A percentile compares a stretch with the other conserved stretches of the same genome.
Conservation (phyloP, 2,888 invertebrate genomes). For the Ormyrus nitidulus region DNA sequence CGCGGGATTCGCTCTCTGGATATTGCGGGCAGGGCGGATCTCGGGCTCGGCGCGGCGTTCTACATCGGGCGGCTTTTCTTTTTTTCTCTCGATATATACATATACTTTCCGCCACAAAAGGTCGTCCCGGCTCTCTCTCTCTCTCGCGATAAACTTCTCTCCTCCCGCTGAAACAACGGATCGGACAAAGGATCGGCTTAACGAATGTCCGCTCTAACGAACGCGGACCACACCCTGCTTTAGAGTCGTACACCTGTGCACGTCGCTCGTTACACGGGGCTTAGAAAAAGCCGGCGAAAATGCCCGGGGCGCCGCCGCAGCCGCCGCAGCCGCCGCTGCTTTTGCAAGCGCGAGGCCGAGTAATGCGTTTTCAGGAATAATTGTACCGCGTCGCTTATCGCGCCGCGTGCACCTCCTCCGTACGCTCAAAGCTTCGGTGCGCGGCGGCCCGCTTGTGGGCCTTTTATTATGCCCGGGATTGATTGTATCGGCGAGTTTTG, state of each 20-base stretch:
- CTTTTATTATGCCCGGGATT: no score
- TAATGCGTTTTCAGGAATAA: constrained; percentile 25
- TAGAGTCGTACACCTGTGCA: constrained; percentile 66
- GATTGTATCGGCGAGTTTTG: no score
- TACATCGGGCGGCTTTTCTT: neutral
- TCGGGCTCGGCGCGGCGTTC: neutral
- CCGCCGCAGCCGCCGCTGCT: constrained; percentile 48
- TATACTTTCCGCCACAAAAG: no score
- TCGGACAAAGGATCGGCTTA: constrained; percentile 49
- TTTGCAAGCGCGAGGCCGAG: constrained; percentile 39
- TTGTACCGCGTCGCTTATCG: constrained; percentile 42
- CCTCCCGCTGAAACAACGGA: no score
- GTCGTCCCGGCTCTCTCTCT: no score
- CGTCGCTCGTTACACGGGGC: constrained; percentile 50
- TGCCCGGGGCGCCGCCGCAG: constrained; percentile 55
- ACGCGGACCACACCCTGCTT: constrained; percentile 69
- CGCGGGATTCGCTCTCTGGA: constrained; percentile 37
- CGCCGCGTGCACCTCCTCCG: neutral
- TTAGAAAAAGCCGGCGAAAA: constrained; percentile 60
- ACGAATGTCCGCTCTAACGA: constrained; percentile 68
- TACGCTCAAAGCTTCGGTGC: no score
- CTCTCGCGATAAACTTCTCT: no score
- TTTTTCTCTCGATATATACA: no score
- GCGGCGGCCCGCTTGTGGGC: no score
- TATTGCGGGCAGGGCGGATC: constrained; percentile 20